phyloP scores from a whole-genome alignment of 2,113 vertebrate genomes.

The Apteryx mantelli region DNA sequence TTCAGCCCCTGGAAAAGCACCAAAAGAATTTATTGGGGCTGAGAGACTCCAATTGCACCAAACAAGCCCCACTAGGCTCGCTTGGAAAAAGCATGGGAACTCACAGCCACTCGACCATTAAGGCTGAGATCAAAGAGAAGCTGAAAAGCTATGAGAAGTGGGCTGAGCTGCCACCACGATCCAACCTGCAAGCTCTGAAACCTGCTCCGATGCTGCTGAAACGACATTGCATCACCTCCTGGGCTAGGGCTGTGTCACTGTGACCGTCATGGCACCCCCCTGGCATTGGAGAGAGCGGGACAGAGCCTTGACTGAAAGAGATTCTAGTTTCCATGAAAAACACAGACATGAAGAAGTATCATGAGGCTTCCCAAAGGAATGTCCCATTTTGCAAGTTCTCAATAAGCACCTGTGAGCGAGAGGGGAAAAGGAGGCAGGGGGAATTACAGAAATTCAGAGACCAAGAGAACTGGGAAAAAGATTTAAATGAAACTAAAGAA shows the following conservation, averaged over 20 bases:
- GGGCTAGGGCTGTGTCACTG: background rate
- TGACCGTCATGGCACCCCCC: too few relatives aligned
- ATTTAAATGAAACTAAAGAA: background rate
- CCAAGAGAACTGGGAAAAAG: background rate
- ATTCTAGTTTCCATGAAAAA: background rate
- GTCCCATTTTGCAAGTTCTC: background rate
- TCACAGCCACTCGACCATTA: background rate
- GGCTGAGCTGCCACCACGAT: background rate
- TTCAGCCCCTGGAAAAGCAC: constrained; percentile 9
- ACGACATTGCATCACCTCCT: accelerated
- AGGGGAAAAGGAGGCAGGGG: background rate
- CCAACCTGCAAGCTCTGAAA: background rate
- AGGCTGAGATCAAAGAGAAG: background rate
- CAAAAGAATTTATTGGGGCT: constrained; percentile 2
- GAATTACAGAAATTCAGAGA: background rate
- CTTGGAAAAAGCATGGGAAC: background rate
- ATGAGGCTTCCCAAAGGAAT: background rate
- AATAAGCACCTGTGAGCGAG: background rate
- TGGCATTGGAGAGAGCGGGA: accelerated
- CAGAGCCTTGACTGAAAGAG: accelerated
- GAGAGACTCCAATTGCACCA: background rate
- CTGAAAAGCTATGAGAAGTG: background rate
- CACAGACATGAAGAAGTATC: background rate
- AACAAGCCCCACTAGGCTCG: background rate
- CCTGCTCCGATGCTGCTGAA: accelerated